These are phyloP conservation scores for Pemphigus obesinymphae DNA, from an alignment of 1,140 invertebrate species.

Conservation along the genomic window DNA sequence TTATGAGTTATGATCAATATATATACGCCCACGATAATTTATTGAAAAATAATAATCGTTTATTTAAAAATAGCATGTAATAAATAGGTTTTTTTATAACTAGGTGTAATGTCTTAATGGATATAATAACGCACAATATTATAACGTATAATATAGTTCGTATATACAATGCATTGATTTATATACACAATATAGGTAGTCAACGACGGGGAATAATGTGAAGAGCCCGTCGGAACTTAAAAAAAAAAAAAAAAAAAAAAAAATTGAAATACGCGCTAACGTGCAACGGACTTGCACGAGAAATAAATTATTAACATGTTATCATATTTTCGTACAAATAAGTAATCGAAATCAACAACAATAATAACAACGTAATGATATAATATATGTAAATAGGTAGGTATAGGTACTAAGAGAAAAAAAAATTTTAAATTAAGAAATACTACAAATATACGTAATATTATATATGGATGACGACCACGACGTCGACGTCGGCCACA, in stretches of 20 bases:
- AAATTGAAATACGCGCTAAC: background rate
- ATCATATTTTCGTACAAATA: too few species aligned
- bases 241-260: background rate
- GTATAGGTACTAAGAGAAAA: too few species aligned
- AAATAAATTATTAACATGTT: conserved; percentile 14
- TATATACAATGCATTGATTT: too few species aligned
- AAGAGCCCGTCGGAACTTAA: background rate
- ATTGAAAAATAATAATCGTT: background rate
- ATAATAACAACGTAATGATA: too few species aligned
- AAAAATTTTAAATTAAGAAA: too few species aligned
- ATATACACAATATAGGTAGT: background rate
- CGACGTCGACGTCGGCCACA: background rate
- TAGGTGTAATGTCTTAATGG: background rate
- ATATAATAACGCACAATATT: background rate
- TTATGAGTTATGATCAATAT: too few species aligned
- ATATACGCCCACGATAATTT: too few species aligned
- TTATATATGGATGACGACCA: background rate
- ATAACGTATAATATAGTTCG: background rate
- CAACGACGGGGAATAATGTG: background rate
- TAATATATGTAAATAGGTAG: too few species aligned
- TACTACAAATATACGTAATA: background rate
- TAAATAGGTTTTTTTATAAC: too few species aligned
- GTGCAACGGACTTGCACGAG: background rate
- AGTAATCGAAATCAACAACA: too few species aligned
- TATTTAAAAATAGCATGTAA: background rate